Evolutionary conservation across 2,113 vertebrate species (phyloP).

Genomic region (Lamprotornis superbus): DNA sequence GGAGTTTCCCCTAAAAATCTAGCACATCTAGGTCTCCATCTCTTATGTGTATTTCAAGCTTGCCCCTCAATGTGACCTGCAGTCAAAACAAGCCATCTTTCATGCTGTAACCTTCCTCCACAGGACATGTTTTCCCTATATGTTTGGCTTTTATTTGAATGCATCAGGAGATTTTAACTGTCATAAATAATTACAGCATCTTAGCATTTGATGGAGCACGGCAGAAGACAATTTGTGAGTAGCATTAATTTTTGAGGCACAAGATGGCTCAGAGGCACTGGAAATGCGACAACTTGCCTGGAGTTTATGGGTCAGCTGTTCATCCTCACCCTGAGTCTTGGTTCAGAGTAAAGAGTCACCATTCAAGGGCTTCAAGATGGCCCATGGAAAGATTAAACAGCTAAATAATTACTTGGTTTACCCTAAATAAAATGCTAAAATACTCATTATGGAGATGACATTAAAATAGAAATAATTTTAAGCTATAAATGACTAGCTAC

Average conservation of each 20-base stretch:
- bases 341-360: neutral
- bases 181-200: conserved; percentile 35
- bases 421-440: neutral
- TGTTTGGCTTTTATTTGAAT: conserved; percentile 14
- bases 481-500: neutral
- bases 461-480: neutral
- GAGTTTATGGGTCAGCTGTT: conserved; percentile 25
- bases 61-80: neutral
- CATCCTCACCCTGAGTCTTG: neutral
- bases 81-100: neutral
- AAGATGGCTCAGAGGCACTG: conserved; percentile 30
- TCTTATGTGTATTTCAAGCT: neutral
- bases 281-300: neutral
- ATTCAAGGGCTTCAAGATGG: neutral
- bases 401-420: neutral
- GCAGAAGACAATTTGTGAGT: conserved; percentile 34
- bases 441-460: neutral
- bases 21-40: neutral
- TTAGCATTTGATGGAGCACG: neutral
- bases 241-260: conserved; percentile 35
- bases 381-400: neutral
- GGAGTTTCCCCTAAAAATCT: conserved; percentile 28
- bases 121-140: neutral
- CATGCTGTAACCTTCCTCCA: neutral
- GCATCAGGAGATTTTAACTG: conserved; percentile 18